Base-by-base conservation (phyloP, 2,113 vertebrate genomes). In the Chlorodrepanis virens region DNA sequence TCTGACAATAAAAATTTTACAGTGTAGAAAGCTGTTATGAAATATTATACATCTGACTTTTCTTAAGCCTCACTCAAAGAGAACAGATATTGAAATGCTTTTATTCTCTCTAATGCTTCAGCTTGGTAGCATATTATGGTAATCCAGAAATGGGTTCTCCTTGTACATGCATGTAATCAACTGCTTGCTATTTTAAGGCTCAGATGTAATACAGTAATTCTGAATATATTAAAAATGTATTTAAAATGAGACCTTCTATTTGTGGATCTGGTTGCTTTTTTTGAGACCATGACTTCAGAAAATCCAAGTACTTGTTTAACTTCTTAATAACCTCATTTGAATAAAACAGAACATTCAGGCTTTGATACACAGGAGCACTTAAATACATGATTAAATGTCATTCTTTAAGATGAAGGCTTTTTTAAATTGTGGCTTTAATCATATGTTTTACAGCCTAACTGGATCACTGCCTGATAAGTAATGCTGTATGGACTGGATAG, bases 1-100 rank as follows among this genome's bases (percentile, higher is more conserved):
- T 95, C 76, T 91, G 76, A 89, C 94, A 97, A 97, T 83, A 92
- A 94, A 82, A 75, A 71, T 63, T 94, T 75, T 86, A 69, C 52
- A 52, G 28, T 49, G 33, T 49, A 87, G 61, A 83, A 95, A 74
- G 82, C 53, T 71, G 35, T 83, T 49, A 44, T 69, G 87, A 89
- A 94, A 50, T 71, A 60, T 90, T 91, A 76, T 25, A 64, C 52
- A 54, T 45, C 63, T 92, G 44, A 67, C 71, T 90, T 90, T 50
- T 76, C 77, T 69, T 52, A 71, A 86, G 47, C 50, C 52, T 69
- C 71, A 27, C 65, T 93, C 57, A 90, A 54, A 89, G 71, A 87
- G 44, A 79, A 42, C 29, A 71, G 33, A 64, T 89, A 92, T 1
- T 76, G 72, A 77, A 89, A n/a, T 56, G 33, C 28, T 56, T 67